A percentile compares a stretch with the other conserved stretches of the same genome.
These are phyloP conservation scores for Campylomormyrus numenius DNA, from an alignment of 2,113 vertebrate species.

Conservation along the genomic window DNA sequence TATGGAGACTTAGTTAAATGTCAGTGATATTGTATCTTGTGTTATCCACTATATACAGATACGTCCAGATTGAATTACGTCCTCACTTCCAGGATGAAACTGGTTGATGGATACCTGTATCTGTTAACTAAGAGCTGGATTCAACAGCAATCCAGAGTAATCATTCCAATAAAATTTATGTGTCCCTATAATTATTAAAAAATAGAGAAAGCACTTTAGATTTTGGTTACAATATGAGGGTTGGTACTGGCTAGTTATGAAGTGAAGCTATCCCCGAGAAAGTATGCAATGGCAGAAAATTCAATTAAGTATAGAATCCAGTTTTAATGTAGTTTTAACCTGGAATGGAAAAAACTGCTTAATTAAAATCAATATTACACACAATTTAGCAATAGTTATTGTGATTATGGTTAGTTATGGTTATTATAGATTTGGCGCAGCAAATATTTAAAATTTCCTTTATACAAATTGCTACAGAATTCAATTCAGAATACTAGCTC, in stretches of 20 bases:
- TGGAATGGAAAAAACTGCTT: neutral
- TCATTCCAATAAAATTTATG: neutral
- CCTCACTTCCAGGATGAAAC: no score
- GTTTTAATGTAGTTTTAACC: neutral
- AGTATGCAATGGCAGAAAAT: no score
- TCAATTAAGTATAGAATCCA: neutral
- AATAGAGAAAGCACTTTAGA: neutral
- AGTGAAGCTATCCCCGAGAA: neutral
- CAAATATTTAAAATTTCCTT: neutral
- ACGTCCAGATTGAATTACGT: no score
- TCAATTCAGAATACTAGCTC: neutral
- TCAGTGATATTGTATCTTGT: no score
- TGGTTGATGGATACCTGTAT: neutral
- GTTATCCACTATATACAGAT: no score
- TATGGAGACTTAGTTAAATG: no score
- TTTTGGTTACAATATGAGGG: neutral
- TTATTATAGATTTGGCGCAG: neutral
- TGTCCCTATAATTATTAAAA: neutral
- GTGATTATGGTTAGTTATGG: neutral
- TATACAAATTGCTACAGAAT: neutral
- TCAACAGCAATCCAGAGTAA: neutral
- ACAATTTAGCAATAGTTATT: neutral
- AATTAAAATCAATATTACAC: neutral
- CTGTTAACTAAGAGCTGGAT: neutral
- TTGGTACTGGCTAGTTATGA: neutral